phyloP scores from a whole-genome alignment of 2,797 vertebrate genomes.

The Sphenopsis melanotis region DNA sequence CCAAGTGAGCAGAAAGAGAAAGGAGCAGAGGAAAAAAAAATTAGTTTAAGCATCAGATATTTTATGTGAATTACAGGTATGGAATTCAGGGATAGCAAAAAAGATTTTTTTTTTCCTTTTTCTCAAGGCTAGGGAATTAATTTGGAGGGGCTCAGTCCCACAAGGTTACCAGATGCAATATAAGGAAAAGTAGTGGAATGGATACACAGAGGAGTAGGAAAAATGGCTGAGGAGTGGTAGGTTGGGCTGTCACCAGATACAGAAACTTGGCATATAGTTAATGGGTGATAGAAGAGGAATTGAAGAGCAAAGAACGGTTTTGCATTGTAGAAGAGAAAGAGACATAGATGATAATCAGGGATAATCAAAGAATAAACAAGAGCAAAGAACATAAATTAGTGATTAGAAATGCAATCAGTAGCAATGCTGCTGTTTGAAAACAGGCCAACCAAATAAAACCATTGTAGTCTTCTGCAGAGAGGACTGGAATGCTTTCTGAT shows the following conservation, averaged over 20 bases:
- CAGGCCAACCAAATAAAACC: conserved; percentile 11
- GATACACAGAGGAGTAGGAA: background rate
- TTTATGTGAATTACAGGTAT: background rate
- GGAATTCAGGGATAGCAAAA: background rate
- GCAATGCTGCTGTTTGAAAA: conserved; percentile 58
- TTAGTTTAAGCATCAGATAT: background rate
- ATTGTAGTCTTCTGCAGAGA: conserved; percentile 26
- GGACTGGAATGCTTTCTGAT: background rate
- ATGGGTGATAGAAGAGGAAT: background rate
- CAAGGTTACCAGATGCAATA: background rate
- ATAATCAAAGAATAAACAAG: conserved; percentile 4
- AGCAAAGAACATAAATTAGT: background rate
- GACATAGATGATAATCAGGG: background rate
- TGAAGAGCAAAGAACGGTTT: background rate
- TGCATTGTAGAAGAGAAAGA: background rate
- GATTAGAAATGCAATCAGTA: conserved; percentile 5
- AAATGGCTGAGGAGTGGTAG: background rate
- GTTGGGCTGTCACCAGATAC: background rate
- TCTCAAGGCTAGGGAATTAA: background rate
- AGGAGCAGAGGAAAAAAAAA: background rate
- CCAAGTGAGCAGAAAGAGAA: background rate
- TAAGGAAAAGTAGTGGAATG: background rate
- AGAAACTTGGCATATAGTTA: background rate
- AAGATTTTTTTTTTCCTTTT: background rate
- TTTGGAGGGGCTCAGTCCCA: background rate